These are phyloP conservation scores for Mus caroli DNA, from an alignment of 2,797 vertebrate genomes.

Conservation along the genomic window DNA sequence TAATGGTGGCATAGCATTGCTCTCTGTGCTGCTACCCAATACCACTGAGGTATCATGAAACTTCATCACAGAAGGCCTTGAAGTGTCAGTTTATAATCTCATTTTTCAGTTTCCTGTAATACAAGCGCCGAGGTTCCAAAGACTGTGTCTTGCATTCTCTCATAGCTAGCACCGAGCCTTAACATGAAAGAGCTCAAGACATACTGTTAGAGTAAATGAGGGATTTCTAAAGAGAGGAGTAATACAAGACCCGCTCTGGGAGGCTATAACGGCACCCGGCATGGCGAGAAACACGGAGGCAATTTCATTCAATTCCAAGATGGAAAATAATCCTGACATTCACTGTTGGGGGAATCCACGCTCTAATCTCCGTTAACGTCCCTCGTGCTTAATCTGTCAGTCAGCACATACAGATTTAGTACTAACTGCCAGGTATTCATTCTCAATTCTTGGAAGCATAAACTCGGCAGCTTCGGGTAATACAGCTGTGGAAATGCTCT, in stretches of 20 bases:
- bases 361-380: conserved; percentile 84
- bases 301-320: conserved; percentile 80
- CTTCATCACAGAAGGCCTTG: background rate
- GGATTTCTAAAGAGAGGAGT: conserved; percentile 47
- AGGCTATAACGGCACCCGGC: conserved; percentile 45
- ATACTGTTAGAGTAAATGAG: conserved; percentile 56
- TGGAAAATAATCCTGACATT: conserved; percentile 83
- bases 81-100: background rate
- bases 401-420: conserved; percentile 84
- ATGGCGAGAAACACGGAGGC: conserved; percentile 72
- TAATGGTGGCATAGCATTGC: background rate
- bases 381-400: conserved; percentile 87
- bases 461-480: conserved; percentile 80
- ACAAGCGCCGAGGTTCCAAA: background rate
- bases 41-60: background rate
- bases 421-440: conserved; percentile 85
- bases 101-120: conserved; percentile 62
- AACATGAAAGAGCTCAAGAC: conserved; percentile 51
- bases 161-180: background rate
- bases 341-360: conserved; percentile 74
- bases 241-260: conserved; percentile 38
- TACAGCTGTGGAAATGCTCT: conserved; percentile 69
- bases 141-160: conserved; percentile 20
- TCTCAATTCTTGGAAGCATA: conserved; percentile 85
- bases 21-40: background rate